phyloP scores from a whole-genome alignment of 2,888 invertebrate genomes.

The Altica lythri region DNA sequence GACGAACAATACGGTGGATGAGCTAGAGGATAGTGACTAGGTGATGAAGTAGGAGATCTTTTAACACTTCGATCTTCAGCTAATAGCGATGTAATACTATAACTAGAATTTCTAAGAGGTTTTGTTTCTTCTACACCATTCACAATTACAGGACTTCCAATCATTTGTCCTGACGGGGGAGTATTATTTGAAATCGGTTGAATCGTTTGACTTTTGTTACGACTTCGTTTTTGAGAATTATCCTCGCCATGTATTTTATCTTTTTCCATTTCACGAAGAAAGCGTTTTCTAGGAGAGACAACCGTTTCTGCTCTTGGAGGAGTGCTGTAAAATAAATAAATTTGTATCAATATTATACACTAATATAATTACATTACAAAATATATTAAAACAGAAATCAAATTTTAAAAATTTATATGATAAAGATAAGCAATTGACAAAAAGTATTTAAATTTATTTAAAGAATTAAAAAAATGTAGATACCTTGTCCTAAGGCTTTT shows the following conservation, averaged over 20 bases:
- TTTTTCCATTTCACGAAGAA: constrained; percentile 74
- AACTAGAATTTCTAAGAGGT: constrained; percentile 65
- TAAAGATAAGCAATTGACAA: too few relatives aligned
- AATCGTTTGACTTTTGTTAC: constrained; percentile 43
- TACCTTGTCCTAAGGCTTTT: constrained; percentile 44
- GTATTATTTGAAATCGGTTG: constrained; percentile 6
- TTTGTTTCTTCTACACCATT: constrained; percentile 45
- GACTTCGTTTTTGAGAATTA: constrained; percentile 49
- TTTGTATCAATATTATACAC: too few relatives aligned
- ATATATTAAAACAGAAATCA: too few relatives aligned
- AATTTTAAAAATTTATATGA: too few relatives aligned
- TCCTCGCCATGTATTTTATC: constrained; percentile 48
- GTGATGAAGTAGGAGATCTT: constrained; percentile 52
- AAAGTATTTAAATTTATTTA: too few relatives aligned
- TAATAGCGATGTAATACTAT: constrained; percentile 83
- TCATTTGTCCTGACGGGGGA: constrained; percentile 30
- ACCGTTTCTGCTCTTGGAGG: constrained; percentile 57
- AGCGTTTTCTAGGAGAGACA: constrained; percentile 83
- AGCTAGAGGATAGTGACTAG: constrained; percentile 54
- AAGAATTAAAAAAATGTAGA: constrained; percentile 15
- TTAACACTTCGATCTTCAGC: constrained; percentile 62
- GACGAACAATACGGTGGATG: constrained; percentile 58
- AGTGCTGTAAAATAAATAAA: constrained; percentile 39
- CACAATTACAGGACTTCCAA: constrained; percentile 36
- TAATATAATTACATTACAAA: too few relatives aligned